These are phyloP conservation scores for Brenthis daphne DNA, from an alignment of 2,888 invertebrate genomes.

Conservation along the genomic window DNA sequence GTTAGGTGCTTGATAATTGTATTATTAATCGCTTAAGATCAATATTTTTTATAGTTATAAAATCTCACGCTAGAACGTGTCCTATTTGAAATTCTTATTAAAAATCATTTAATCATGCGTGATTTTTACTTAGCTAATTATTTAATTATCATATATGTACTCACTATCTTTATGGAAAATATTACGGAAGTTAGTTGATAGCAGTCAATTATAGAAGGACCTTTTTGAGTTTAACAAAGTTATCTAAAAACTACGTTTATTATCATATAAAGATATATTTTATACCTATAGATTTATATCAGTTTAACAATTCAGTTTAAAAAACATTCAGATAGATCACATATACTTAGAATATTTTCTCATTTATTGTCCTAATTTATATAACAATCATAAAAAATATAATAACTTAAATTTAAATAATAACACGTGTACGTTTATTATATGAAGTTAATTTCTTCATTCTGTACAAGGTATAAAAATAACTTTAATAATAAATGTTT, in stretches of 20 bases:
- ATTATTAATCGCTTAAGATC: not conserved
- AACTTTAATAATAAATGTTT: conserved; percentile 44
- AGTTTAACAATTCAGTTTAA: not conserved
- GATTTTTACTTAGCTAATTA: not conserved
- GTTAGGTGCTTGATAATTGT: conserved; percentile 3
- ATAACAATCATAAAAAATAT: not conserved
- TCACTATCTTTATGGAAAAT: conserved; percentile 9
- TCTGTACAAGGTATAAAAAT: conserved; percentile 25
- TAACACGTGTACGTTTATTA: not conserved
- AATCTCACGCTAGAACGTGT: not conserved
- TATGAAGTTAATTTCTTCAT: conserved; percentile 29
- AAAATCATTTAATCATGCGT: not conserved
- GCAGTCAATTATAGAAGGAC: not conserved
- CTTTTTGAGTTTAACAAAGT: not conserved
- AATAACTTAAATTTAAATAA: not conserved
- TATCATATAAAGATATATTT: not conserved
- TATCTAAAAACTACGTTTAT: not conserved
- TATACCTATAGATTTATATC: not conserved
- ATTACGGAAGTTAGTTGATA: conserved; percentile 9
- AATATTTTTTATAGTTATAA: conserved; percentile 1
- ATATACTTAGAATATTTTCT: not conserved
- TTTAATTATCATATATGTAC: not conserved
- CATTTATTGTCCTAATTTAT: not conserved
- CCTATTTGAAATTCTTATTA: not conserved
- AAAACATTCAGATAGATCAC: too few species aligned